A percentile compares a stretch with the other conserved stretches of the same genome.
phyloP scores from a whole-genome alignment of 2,888 invertebrate genomes.

The Baronia brevicornis region DNA sequence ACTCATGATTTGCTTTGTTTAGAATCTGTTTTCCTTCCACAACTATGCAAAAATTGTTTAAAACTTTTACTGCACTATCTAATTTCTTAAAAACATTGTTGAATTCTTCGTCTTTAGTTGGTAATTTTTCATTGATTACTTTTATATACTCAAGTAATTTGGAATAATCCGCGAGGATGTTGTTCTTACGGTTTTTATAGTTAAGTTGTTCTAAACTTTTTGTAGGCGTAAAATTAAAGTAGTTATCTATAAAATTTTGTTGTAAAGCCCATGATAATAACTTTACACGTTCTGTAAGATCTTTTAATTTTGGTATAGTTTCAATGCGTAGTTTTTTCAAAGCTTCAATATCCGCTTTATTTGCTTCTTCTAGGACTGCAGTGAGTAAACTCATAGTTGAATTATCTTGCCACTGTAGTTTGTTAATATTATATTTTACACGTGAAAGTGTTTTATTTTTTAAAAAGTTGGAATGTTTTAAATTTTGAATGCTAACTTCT shows the following conservation, averaged over 20 bases:
- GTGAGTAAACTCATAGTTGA: constrained; percentile 54
- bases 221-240: constrained; percentile 47
- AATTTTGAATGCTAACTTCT: constrained; percentile 2
- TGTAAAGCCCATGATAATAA: constrained; percentile 58
- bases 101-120: constrained; percentile 43
- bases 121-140: constrained; percentile 31
- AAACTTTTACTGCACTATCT: constrained; percentile 30
- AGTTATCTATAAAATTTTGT: constrained; percentile 54
- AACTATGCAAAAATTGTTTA: constrained; percentile 41
- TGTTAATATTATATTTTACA: too few species aligned
- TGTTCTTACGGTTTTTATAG: constrained; percentile 49
- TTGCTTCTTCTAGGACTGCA: constrained; percentile 52
- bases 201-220: constrained; percentile 62
- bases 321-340: constrained; percentile 46
- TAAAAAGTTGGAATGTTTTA: not conserved
- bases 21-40: constrained; percentile 48
- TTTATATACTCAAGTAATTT: constrained; percentile 33
- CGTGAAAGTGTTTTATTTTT: too few species aligned
- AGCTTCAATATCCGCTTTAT: constrained; percentile 45
- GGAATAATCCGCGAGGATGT: constrained; percentile 41
- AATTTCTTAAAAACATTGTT: constrained; percentile 37
- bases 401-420: too few species aligned
- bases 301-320: constrained; percentile 43
- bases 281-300: constrained; percentile 51
- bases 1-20: constrained; percentile 55